Evolutionary conservation across 2,888 invertebrate species (phyloP).

Genomic region (Polyommatus iphigenia): DNA sequence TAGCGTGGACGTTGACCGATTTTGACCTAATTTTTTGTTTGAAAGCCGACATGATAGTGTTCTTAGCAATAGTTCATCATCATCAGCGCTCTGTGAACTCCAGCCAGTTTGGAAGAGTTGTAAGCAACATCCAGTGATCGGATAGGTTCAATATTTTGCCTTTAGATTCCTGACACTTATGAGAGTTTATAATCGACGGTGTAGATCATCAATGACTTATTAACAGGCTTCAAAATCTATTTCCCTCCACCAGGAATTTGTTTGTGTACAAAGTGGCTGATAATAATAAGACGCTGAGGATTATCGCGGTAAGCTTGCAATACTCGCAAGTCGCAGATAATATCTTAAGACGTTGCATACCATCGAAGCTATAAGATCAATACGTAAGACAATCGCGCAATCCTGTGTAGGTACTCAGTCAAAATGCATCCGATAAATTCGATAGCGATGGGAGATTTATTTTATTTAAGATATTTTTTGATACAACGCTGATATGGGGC

Average conservation of each 20-base stretch:
- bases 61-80: too few species aligned
- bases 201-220: neutral
- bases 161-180: neutral
- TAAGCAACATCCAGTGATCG: too few species aligned
- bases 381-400: neutral
- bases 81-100: too few species aligned
- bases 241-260: neutral
- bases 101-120: too few species aligned
- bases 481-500: neutral
- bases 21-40: too few species aligned
- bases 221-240: neutral
- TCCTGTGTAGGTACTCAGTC: neutral
- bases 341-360: neutral
- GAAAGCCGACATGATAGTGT: too few species aligned
- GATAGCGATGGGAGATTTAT: neutral
- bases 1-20: too few species aligned
- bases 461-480: too few species aligned
- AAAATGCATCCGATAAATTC: neutral
- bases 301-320: neutral
- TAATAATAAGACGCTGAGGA: neutral
- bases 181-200: neutral
- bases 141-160: too few species aligned
- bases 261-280: neutral
- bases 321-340: neutral
- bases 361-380: neutral